Evolutionary conservation across 2,797 vertebrate species (phyloP), one percentile per base, ranked within the genome.

Genomic region (Pantherophis vulpinus): DNA sequence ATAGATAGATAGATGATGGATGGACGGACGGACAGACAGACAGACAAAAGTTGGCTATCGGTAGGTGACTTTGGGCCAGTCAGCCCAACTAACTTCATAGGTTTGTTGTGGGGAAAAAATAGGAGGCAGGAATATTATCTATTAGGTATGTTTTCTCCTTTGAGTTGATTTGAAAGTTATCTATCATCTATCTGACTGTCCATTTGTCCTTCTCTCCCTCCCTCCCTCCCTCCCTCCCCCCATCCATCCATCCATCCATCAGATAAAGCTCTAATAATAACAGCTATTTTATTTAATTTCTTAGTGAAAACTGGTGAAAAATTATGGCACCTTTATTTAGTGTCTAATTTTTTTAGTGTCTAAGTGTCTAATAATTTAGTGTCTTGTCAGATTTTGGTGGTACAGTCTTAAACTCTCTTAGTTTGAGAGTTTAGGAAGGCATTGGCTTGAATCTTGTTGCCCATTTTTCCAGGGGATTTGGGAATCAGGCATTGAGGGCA

Each of bases 11-110:
- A 23, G 59, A 7, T 2, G 58, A 23, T 0, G 2, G 20, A 8
- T 0, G 6, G 58, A 23, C 4, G 0, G 58, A 5, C 1, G 4
- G 59, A 27, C 3, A 1, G 63, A 14, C 2, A 6, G 60, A 27
- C 3, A 27, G 63, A 70, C 1, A 70, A 14, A n/a, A 70, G 63
- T 70, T 70, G 32, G 32, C 32, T 61, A 59, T 16, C 5, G 1
- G 58, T 70, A 37, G 32, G 70, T 79, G 32, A 79, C 9, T 79
- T 42, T 4, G 18, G 18, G 32, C 70, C 18, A 79, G 18, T 79
- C 70, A 79, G 16, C 16, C 70, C 70, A 79, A 79, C 18, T 37
- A 20, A 23, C 32, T 20, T 79, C 70, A 42, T 20, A 79, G 70
- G 3, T 0, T 79, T 79, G 32, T 10, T 37, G 70, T 70, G 32